These are phyloP conservation scores for Notospermus geniculatus DNA, from an alignment of 1,140 invertebrate species.

Conservation along the genomic window DNA sequence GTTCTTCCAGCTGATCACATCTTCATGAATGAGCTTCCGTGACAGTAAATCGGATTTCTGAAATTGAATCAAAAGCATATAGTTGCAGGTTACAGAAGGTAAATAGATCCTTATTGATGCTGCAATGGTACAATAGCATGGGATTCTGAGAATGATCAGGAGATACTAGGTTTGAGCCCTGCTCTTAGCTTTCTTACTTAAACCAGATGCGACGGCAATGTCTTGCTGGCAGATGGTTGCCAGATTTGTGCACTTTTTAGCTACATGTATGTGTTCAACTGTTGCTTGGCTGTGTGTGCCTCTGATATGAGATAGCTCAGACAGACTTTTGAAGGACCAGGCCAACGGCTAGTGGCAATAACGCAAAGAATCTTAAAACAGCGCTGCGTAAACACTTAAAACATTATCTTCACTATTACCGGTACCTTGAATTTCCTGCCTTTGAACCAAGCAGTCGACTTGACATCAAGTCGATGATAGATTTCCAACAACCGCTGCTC, in stretches of 20 bases:
- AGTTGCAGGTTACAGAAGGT: no score
- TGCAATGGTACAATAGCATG: no score
- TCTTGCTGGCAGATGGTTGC: no score
- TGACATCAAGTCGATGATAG: slow-evolving; percentile 87
- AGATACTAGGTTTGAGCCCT: no score
- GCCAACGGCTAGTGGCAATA: no score
- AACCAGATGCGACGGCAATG: neutral
- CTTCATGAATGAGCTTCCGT: slow-evolving; percentile 65
- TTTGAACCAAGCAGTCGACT: slow-evolving; percentile 80
- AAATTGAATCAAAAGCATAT: slow-evolving; percentile 11
- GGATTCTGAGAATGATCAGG: no score
- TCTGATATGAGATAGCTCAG: neutral
- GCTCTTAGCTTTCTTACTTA: neutral
- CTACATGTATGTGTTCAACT: no score
- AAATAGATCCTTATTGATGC: no score
- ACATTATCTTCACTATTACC: neutral
- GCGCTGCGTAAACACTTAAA: neutral
- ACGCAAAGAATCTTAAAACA: neutral
- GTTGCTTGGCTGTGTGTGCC: no score
- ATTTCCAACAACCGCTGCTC: slow-evolving; percentile 87
- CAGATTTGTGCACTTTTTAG: no score
- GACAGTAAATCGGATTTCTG: slow-evolving; percentile 85
- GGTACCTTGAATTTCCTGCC: slow-evolving; percentile 78
- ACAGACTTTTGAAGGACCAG: no score
- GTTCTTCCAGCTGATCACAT: slow-evolving; percentile 52